These are phyloP conservation scores for Prosapia bicincta DNA, from an alignment of 2,888 invertebrate species.

Conservation along the genomic window DNA sequence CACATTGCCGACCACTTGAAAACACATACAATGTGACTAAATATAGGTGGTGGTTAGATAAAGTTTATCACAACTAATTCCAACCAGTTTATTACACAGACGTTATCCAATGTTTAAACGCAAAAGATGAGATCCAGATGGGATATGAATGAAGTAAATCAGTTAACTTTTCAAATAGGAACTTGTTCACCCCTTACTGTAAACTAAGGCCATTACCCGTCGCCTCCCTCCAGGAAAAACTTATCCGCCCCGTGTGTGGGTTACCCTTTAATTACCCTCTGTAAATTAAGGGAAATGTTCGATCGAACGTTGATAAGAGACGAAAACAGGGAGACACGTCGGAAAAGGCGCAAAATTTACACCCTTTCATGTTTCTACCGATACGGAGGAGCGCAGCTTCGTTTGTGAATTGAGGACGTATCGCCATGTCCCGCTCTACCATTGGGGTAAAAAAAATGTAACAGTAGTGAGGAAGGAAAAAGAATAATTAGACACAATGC, in stretches of 20 bases:
- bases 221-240: not conserved
- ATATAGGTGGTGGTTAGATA: too few species aligned
- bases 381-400: not conserved
- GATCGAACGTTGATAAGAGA: conserved; percentile 32
- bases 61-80: too few species aligned
- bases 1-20: too few species aligned
- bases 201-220: not conserved
- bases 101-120: too few species aligned
- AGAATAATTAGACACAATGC: too few species aligned
- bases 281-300: conserved; percentile 33
- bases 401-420: not conserved
- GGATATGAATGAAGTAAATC: not conserved
- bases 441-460: too few species aligned
- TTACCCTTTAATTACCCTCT: conserved; percentile 31
- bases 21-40: too few species aligned
- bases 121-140: not conserved
- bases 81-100: too few species aligned
- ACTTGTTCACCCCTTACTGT: not conserved
- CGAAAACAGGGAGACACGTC: conserved; percentile 17
- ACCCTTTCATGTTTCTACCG: conserved; percentile 15
- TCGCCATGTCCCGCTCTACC: too few species aligned
- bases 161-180: conserved; percentile 2
- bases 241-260: not conserved
- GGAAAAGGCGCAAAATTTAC: conserved; percentile 30
- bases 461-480: too few species aligned